Evolutionary conservation across 2,113 vertebrate species (phyloP).

Genomic region (Haemorhous mexicanus): DNA sequence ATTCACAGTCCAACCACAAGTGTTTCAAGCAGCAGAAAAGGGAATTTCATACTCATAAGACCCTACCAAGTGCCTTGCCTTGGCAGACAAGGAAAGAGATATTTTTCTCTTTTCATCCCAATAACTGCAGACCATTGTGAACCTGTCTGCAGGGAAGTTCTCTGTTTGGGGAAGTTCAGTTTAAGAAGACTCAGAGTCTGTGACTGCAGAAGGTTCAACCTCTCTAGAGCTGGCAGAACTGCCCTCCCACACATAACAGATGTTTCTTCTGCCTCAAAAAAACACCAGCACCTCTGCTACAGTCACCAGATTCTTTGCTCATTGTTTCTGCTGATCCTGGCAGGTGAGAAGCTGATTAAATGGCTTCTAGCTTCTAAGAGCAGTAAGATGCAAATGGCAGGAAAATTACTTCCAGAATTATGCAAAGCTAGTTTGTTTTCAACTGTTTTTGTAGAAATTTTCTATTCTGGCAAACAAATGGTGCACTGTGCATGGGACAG

Average conservation of each 20-base stretch:
- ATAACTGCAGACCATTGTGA: neutral
- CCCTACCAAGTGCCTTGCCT: neutral
- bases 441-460: neutral
- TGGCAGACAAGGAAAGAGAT: neutral
- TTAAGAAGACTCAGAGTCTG: neutral
- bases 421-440: neutral
- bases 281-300: neutral
- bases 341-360: neutral
- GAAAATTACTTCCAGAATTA: conserved; percentile 4
- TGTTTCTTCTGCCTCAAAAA: neutral
- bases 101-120: neutral
- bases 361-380: neutral
- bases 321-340: neutral
- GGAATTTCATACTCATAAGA: neutral
- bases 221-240: neutral
- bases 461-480: neutral
- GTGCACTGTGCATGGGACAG: neutral
- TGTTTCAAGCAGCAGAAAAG: neutral
- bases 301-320: neutral
- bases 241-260: neutral
- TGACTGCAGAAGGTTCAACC: neutral
- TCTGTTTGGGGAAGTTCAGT: neutral
- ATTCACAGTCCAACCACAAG: neutral
- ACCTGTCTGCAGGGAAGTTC: neutral
- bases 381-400: neutral